These are phyloP conservation scores for Phainopepla nitens DNA, from an alignment of 2,113 vertebrate species.

Conservation along the genomic window DNA sequence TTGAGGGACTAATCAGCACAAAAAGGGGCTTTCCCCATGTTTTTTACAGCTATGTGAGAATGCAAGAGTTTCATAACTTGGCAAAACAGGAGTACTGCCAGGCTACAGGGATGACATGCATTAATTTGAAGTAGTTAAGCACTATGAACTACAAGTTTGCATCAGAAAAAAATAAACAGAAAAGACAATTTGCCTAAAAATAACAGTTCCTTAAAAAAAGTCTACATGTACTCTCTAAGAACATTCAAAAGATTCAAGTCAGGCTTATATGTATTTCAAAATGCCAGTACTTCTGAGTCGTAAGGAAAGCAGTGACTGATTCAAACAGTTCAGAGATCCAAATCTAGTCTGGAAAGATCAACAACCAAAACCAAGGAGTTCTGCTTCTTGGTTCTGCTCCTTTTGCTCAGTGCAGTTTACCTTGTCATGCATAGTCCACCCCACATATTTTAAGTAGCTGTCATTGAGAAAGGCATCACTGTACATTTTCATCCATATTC, in stretches of 20 bases:
- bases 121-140: not conserved
- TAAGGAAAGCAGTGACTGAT: not conserved
- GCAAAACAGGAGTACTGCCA: not conserved
- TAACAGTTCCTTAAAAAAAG: not conserved
- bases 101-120: not conserved
- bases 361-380: not conserved
- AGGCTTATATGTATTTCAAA: not conserved
- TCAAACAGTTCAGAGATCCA: not conserved
- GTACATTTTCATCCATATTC: conserved; percentile 99
- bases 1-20: not conserved
- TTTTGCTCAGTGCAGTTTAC: conserved; percentile 60
- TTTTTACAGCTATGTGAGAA: not conserved
- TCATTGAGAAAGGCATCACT: conserved; percentile 99
- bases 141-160: not conserved
- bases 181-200: not conserved
- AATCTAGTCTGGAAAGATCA: not conserved
- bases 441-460: conserved; percentile 99
- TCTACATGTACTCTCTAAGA: not conserved
- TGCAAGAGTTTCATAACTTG: not conserved
- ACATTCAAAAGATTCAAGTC: not conserved
- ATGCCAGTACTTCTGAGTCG: not conserved
- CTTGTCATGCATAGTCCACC: conserved; percentile 99
- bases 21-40: not conserved
- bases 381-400: not conserved
- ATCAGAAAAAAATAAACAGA: not conserved